Evolutionary conservation across 1,140 invertebrate species (phyloP), one percentile per base, ranked within the genome.

Genomic region (Drosophila subobscura): DNA sequence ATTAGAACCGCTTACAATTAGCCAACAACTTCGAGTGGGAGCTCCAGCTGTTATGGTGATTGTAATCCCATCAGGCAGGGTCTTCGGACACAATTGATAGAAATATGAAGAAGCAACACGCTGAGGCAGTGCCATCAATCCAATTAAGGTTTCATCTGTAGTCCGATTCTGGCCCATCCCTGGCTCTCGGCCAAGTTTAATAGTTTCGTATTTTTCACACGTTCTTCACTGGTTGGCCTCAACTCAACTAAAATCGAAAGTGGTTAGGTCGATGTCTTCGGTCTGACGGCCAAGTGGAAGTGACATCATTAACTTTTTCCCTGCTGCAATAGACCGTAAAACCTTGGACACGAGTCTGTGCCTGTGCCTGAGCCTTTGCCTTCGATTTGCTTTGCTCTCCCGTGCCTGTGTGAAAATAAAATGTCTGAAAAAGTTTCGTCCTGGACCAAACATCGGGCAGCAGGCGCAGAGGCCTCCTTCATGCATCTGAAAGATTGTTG

Each of bases 231-330:
- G 40, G 44, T 66, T 8, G 25, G 27, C 46, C 46, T 49, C 56
- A 45, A 23, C 41, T 42, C 37, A 45, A 23, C 41, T 42, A 27
- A 29, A 47, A 57, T 49, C 33, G 20, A 37, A 23, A 33, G 37
- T 20, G 40, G 23, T 66, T 68, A 27, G 37, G 7, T 10, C 50
- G 65, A 56, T 40, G 51, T 52, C 58, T 52, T 73, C 14, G 51
- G 37, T 49, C 45, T 76, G 63, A 71, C 51, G 33, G 61, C 51
- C 75, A 83, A 83, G 67, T 79, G 83, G 78, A 76, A 79, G 71
- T 88, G 83, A 88, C 83, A 88, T 88, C 83, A 88, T 88, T 88
- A 88, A 83, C 72, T 88, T 88, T 84, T 75, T 67, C 50, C 54
- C 60, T 59, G 33, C 54, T 63, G 41, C 14, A 46, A 45, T 41